Base-by-base conservation (phyloP, 2,888 invertebrate species). In the Platycnemis pennipes region DNA sequence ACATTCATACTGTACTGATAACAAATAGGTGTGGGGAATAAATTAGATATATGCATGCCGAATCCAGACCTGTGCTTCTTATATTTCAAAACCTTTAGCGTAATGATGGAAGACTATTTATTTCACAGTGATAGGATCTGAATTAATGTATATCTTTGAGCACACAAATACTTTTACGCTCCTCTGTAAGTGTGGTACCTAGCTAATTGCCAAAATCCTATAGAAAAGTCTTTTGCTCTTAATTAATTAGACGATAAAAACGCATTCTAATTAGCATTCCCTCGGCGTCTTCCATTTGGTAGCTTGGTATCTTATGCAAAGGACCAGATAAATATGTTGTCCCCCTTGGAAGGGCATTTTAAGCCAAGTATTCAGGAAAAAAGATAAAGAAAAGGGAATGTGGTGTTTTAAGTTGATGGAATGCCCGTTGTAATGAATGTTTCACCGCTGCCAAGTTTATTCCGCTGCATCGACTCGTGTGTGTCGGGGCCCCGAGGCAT, bases 341-440 rank as follows among this genome's bases (percentile, higher is more conserved):
- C 37, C 31, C 37, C 4, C 77, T 77, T 77, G 11, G 16, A 37
- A 26, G 37, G 77, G 77, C 77, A 37, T 77, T 37, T 77, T 37
- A 77, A 77, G 37, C 77, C 77, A 37, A 77, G 77, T 77, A 77
- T 77, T 77, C 13, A 13, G 31, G 37, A 31, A 31, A 31, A n/a
- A 37, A 77, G 37, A 63, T 26, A 26, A 37, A 37, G 77, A 77
- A 77, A 26, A 77, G 37, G 31, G 77, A 37, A 2, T 77, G 26
- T 77, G 13, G 77, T 37, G 77, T n/a, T 77, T n/a, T n/a, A 77
- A 77, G 77, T 77, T 77, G 77, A 77, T 77, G 77, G 77, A 77
- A 77, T 77, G 44, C 42, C 37, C 53, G 13, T 26, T 22, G 63
- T 87, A 46, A 87, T 63, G 44, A n/a, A 87, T 91, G 44, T 91